Evolutionary conservation across 2,797 vertebrate genomes (phyloP), one percentile per base, ranked within the genome.

Genomic region (Urosaurus nigricauda): DNA sequence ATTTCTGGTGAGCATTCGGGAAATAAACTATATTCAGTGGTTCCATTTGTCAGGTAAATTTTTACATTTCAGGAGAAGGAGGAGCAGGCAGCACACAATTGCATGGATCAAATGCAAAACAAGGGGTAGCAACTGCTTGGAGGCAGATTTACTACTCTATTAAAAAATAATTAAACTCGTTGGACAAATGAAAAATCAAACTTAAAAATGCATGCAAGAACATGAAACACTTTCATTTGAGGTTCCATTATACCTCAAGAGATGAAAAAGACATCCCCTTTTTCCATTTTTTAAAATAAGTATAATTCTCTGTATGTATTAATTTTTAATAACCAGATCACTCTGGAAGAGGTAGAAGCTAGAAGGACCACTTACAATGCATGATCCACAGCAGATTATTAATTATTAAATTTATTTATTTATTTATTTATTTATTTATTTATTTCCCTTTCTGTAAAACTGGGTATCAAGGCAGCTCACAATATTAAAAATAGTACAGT

Each of bases 1-100:
- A 83, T 90, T 94, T 90, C 92, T 86, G 83, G 91, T 89, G 79
- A 83, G 92, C 88, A 89, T 87, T 87, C 92, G 92, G 92, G 91
- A 92, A 95, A 95, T 93, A 92, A 95, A 95, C 94, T 93, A 93
- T 90, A 95, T 83, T 89, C 92, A 95, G 94, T 95, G 94, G 91
- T 90, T 88, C 83, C 88, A 81, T 93, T 93, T 92, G 89, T 79
- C 94, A 92, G 89, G 90, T 65, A 92, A 88, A 91, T 93, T 63
- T 88, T 84, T 87, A 91, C 40, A 88, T 35, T 94, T 93, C 90
- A 84, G 89, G 92, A 83, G 90, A 94, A 94, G 91, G 40, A 79
- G 92, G 79, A 79, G 87, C 81, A 83, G 29, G 43, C 47, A 40
- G 2, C 70, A 3, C 43, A 51, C 5, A 78, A 87, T 87, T 85